phyloP scores from a whole-genome alignment of 2,888 invertebrate genomes.

The Cistogaster globosa region DNA sequence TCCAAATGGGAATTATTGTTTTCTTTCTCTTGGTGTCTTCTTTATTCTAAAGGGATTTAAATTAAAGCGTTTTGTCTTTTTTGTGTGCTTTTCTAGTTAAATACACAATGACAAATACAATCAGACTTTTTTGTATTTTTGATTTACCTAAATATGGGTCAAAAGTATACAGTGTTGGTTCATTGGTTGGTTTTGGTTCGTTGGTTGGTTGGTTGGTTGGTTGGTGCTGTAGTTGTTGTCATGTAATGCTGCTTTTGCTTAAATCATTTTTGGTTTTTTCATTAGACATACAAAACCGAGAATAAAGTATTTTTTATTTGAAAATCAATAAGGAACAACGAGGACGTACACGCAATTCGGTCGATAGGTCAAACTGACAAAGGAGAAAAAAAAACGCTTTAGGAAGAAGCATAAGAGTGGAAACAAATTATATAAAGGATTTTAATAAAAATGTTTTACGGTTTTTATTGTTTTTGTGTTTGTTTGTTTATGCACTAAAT shows the following conservation, averaged over 20 bases:
- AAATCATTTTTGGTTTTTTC: constrained; percentile 17
- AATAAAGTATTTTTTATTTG: not conserved
- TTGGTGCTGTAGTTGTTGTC: constrained; percentile 39
- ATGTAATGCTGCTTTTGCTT: constrained; percentile 55
- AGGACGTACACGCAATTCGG: constrained; percentile 71
- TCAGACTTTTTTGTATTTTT: constrained; percentile 21
- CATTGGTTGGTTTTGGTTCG: not conserved
- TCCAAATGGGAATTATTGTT: constrained; percentile 11
- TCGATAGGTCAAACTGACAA: constrained; percentile 73
- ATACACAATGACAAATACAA: constrained; percentile 18
- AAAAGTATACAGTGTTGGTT: constrained; percentile 45
- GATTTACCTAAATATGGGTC: constrained; percentile 50
- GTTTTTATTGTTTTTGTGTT: constrained; percentile 9
- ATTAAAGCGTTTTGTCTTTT: constrained; percentile 9
- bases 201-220: not conserved
- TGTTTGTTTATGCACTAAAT: not conserved
- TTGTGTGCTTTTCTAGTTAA: constrained; percentile 6
- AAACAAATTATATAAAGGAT: constrained; percentile 23
- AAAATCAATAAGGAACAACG: constrained; percentile 54
- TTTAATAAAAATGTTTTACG: constrained; percentile 8
- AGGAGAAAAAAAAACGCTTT: not conserved
- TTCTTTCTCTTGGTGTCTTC: not conserved
- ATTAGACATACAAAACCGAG: too few species aligned
- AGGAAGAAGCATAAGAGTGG: not conserved
- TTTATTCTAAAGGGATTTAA: constrained; percentile 19